phyloP scores from a whole-genome alignment of 2,888 invertebrate species.

The Orthosia incerta region DNA sequence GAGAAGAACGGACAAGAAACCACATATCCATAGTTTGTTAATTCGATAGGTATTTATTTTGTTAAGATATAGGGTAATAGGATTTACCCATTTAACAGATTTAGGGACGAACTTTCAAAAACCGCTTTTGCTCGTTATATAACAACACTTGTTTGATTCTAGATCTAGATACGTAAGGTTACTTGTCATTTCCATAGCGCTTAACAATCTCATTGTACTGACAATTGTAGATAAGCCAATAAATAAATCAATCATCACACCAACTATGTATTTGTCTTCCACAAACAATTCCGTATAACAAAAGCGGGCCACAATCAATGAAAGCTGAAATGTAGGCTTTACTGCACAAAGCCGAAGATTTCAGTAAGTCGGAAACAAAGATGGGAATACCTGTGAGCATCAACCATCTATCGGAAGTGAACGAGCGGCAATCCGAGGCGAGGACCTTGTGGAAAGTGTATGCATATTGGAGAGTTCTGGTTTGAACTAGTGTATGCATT shows the following conservation, averaged over 20 bases:
- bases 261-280: neutral
- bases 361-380: constrained; percentile 36
- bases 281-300: constrained; percentile 19
- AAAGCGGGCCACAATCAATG: constrained; percentile 15
- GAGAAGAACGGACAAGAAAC: too few relatives aligned
- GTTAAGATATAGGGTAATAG: too few relatives aligned
- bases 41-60: too few relatives aligned
- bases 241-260: neutral
- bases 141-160: too few relatives aligned
- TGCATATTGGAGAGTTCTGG: neutral
- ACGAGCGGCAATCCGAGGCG: constrained; percentile 4
- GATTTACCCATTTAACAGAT: too few relatives aligned
- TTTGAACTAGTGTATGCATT: neutral
- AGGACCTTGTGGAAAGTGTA: neutral
- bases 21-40: too few relatives aligned
- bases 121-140: too few relatives aligned
- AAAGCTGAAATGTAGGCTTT: constrained; percentile 30
- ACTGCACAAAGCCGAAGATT: constrained; percentile 33
- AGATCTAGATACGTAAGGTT: too few relatives aligned
- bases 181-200: too few relatives aligned
- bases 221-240: too few relatives aligned
- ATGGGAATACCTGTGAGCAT: constrained; percentile 6
- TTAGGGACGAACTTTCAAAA: too few relatives aligned
- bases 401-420: constrained; percentile 1
- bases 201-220: too few relatives aligned